Base-by-base conservation (phyloP, 2,888 invertebrate species). In the Leuctra nigra region DNA sequence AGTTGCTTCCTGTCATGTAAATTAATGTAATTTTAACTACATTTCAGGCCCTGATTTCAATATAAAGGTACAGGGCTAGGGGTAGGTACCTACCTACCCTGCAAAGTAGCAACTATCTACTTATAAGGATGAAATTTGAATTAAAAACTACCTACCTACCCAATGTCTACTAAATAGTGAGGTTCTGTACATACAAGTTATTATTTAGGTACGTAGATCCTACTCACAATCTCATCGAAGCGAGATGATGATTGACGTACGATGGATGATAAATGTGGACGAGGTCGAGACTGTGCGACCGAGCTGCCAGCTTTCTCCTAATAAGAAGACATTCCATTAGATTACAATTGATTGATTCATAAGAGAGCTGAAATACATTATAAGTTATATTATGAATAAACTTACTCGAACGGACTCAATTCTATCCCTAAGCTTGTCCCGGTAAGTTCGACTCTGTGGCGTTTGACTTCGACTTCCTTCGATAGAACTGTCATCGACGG, bases 351-450 rank as follows among this genome's bases (percentile, higher is more conserved):
- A n/a, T n/a, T n/a, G 7, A 29, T 7, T 29, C 6, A 7, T 29
- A 29, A 7, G 29, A 29, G 11, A 29, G 6, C 7, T 29, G 29
- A 29, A 29, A 11, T 7, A 11, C 29, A 29, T 29, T 29, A 7
- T 44, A 22, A 23, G 11, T 11, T n/a, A 23, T 6, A 44, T 4
- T 9, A 22, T 6, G 16, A n/a, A 4, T 2, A 44, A 13, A 50
- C 50, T 11, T 16, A 50, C 50, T 22, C 70, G 72, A 2, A 72
- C 68, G 54, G 64, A 63, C 57, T 68, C 66, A 59, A 74, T 70
- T 52, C 73, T 64, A 56, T 71, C 70, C 56, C 67, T 66, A 23
- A 74, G 66, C 61, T 68, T 68, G 36, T 74, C 72, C 60, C 71
- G 65, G 59, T 73, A 73, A 1, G 72, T 71, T 59, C 66, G 67